A percentile compares a stretch with the other conserved stretches of the same genome.
phyloP scores from a whole-genome alignment of 2,888 invertebrate genomes.

The Orchesella flavescens region DNA sequence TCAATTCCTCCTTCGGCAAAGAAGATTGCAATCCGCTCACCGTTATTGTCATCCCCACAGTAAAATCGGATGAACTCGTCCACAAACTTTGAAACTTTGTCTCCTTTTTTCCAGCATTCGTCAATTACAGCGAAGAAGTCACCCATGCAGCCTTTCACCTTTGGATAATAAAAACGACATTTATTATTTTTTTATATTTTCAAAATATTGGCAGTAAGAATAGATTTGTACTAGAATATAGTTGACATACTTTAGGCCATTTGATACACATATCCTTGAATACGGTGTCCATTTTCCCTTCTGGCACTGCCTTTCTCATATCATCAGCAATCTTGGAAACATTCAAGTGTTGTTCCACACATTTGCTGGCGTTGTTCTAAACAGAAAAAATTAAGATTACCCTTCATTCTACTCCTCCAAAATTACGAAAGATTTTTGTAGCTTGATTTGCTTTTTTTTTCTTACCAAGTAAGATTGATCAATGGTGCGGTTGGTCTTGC shows the following conservation, averaged over 20 bases:
- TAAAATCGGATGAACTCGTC: constrained; percentile 69
- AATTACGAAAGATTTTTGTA: too few species aligned
- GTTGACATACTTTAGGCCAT: constrained; percentile 62
- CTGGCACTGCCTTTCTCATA: constrained; percentile 69
- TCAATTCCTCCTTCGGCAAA: constrained; percentile 69
- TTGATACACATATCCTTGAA: constrained; percentile 69
- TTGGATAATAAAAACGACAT: constrained; percentile 5
- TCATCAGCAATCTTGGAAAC: constrained; percentile 64
- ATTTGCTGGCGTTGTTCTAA: constrained; percentile 61
- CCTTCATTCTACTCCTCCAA: too few species aligned
- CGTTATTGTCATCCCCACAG: constrained; percentile 70
- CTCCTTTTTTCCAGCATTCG: constrained; percentile 70
- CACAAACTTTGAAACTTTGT: constrained; percentile 66
- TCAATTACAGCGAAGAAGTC: constrained; percentile 64
- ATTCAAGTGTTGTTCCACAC: constrained; percentile 68
- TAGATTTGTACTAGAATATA: background rate
- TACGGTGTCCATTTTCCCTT: constrained; percentile 70
- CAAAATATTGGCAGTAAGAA: background rate
- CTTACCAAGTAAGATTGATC: constrained; percentile 53
- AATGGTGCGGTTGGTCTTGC: constrained; percentile 49
- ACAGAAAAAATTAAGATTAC: background rate
- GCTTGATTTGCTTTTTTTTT: too few species aligned
- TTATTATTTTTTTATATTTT: background rate
- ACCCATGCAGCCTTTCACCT: constrained; percentile 65
- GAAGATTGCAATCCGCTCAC: constrained; percentile 69